Evolutionary conservation across 2,113 vertebrate species (phyloP), one percentile per base, ranked within the genome.

Genomic region (Sardina pilchardus): DNA sequence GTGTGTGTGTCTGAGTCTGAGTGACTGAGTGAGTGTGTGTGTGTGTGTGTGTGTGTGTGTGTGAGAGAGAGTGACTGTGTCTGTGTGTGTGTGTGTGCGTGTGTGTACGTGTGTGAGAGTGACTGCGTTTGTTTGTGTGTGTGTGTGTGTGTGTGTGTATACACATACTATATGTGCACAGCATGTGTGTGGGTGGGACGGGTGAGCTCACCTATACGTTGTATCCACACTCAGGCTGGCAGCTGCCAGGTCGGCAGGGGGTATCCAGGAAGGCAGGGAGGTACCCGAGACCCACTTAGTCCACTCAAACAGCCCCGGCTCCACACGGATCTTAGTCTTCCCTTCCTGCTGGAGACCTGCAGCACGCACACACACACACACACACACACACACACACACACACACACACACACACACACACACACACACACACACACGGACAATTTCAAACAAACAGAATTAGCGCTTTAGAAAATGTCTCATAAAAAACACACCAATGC

Each of bases 231-330:
- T 96, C 84, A 99, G 93, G 90, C 95, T 97, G 89, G 97, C 97
- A 85, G 96, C 94, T 12, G 96, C 97, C 92, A 99, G 92, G 26
- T 99, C 98, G 53, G 95, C 82, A 0, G 96, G 94, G 8, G 97
- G 93, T 78, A 99, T 97, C 98, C 98, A 99, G 21, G 95, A 93
- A 0, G 98, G 98, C 85, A 99, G 92, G 0, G 95, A 93, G 83
- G 88, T 98, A 84, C 98, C 98, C 1, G 98, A 93, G 47, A 99
- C 98, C 98, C 98, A 99, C 92, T 99, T 99, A 48, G 98, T 99
- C 98, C 98, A 99, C 88, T 99, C 98, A 89, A 99, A 99, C 84
- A 99, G 91, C 44, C 98, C 98, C 0, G 98, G 98, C 92, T 99
- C 98, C 3, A 99, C 91, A 0, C 97, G 95, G 83, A 99, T 97